Evolutionary conservation across 1,140 invertebrate genomes (phyloP).

Genomic region (Sesamia nonagrioides): DNA sequence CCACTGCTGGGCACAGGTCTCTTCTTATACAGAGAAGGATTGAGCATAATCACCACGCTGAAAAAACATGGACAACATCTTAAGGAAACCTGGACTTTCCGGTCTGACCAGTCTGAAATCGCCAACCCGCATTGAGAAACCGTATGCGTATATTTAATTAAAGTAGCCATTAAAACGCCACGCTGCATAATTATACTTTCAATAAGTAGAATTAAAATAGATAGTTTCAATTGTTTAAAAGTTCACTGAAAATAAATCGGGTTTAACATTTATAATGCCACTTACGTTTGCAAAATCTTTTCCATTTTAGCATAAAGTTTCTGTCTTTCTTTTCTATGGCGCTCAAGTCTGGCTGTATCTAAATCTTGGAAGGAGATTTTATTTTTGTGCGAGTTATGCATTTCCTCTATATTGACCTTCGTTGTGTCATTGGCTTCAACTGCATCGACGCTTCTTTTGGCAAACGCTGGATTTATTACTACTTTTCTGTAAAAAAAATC

Average conservation of each 20-base stretch:
- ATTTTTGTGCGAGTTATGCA: constrained; percentile 75
- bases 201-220: not conserved
- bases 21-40: too few relatives aligned
- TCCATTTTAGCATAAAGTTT: constrained; percentile 89
- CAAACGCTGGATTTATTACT: constrained; percentile 88
- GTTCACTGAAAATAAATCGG: constrained; percentile 21
- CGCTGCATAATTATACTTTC: too few relatives aligned
- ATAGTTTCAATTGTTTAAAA: not conserved
- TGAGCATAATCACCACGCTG: too few relatives aligned
- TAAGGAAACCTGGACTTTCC: too few relatives aligned
- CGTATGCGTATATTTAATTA: too few relatives aligned
- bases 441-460: constrained; percentile 84
- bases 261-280: constrained; percentile 31
- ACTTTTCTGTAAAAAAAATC: constrained; percentile 73
- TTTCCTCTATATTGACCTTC: constrained; percentile 72
- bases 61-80: too few relatives aligned
- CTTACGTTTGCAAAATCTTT: constrained; percentile 89
- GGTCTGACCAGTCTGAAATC: too few relatives aligned
- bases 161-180: too few relatives aligned
- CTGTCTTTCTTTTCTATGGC: constrained; percentile 88
- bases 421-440: constrained; percentile 57
- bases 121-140: too few relatives aligned
- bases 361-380: constrained; percentile 77
- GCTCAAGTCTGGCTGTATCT: constrained; percentile 77
- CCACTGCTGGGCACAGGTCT: too few relatives aligned